phyloP scores from a whole-genome alignment of 2,797 vertebrate species.

The Furcifer pardalis region DNA sequence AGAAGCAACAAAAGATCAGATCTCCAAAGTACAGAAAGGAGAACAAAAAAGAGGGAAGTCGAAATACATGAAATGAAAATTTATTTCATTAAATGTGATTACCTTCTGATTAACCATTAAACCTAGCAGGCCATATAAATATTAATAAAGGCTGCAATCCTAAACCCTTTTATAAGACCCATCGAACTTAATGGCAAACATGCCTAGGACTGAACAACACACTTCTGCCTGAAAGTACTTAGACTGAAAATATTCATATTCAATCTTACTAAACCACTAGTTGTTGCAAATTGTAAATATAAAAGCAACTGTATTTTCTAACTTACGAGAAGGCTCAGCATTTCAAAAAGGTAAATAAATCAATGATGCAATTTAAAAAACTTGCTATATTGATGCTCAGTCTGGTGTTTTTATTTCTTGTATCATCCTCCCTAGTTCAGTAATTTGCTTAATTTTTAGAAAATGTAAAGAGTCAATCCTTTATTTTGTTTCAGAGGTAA shows the following conservation, averaged over 20 bases:
- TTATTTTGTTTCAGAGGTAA: neutral
- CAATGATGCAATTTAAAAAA: neutral
- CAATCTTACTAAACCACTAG: conserved; percentile 36
- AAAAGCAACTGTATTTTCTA: conserved; percentile 5
- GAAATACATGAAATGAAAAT: conserved; percentile 29
- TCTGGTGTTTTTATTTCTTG: conserved; percentile 5
- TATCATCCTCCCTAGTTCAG: neutral
- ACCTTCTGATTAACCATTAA: conserved; percentile 40
- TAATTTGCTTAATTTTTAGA: neutral
- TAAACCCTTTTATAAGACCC: neutral
- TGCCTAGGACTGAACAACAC: neutral
- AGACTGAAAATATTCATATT: neutral
- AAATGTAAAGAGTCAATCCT: neutral
- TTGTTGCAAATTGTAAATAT: conserved; percentile 43
- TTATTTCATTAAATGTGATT: conserved; percentile 29
- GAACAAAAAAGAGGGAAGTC: conserved; percentile 4
- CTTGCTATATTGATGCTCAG: conserved; percentile 8
- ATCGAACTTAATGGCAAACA: neutral
- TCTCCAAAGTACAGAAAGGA: neutral
- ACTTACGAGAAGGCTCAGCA: conserved; percentile 21
- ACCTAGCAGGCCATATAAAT: conserved; percentile 12
- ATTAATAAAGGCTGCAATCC: conserved; percentile 24
- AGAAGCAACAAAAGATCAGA: neutral
- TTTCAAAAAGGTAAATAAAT: neutral
- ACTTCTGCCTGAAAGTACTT: conserved; percentile 12